Base-by-base conservation (phyloP, 2,888 invertebrate species). In the Sclerodermus sp. region DNA sequence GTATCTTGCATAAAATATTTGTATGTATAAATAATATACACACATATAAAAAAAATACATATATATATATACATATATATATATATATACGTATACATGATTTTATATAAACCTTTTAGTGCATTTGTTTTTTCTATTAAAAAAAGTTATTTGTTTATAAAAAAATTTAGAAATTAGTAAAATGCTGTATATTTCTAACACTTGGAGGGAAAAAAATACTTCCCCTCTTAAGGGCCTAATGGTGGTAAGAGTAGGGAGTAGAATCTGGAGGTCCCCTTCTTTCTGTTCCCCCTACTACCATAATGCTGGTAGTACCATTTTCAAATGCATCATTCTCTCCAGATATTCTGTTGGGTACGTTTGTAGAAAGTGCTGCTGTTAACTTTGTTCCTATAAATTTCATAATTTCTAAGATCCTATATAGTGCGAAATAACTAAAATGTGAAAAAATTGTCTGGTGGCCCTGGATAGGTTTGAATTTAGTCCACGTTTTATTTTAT, bases 391-490 rank as follows among this genome's bases (percentile, higher is more conserved):
- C 18, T 8, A 10, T 8, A n/a, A 12, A 10, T 1, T 17, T 13
- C 34, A 42, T 30, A 42, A 5, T 34, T 6, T 5, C 14, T 4
- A n/a, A 16, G 14, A 12, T 9, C 16, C 38, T 5, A 5, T 45
- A 6, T 29, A 36, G 15, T 9, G 18, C 18, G 2, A 36, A 37
- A 18, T 13, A 15, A 9, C 10, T 3, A 23, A 38, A 31, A 14
- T 39, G 38, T 45, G 44, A 37, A 40, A 34, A 46, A 30, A 18
- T 12, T 29, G 9, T 64, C 63, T 58, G 66, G 64, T 62, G 62
- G 71, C 74, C 71, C 65, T 85, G 82, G 86, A 84, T 87, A 86
- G 82, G 85, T 87, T 86, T 82, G 85, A 86, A 84, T 86, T 84
- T 85, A 84, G 86, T 87, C 83, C 86, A 86, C 86, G 86, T 86